Conservation (phyloP, 2,113 vertebrate genomes). For the Saguinus midas region DNA sequence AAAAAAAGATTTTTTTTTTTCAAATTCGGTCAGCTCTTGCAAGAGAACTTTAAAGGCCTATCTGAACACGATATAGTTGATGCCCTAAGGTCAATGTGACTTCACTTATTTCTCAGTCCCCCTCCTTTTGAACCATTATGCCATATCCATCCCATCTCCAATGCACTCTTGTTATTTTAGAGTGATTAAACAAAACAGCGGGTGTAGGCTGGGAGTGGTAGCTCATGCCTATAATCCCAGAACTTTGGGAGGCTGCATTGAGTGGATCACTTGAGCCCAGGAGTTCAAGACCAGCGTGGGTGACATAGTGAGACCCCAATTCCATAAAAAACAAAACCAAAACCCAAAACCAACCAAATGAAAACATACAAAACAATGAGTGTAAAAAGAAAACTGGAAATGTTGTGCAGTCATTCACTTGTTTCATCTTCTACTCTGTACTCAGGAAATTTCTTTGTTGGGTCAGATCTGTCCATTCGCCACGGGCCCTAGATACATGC, state of each 20-base stretch:
- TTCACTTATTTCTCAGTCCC: neutral
- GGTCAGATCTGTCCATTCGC: neutral
- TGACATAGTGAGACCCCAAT: too few relatives aligned
- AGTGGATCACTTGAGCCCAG: too few relatives aligned
- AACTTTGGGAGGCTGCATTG: too few relatives aligned
- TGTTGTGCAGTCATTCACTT: neutral
- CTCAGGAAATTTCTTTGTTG: neutral
- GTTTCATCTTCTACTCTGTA: neutral
- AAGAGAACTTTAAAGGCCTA: neutral
- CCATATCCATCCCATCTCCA: neutral
- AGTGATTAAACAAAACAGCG: neutral
- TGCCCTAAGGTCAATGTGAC: neutral
- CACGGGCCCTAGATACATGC: neutral
- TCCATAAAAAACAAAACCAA: too few relatives aligned
- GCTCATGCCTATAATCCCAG: too few relatives aligned
- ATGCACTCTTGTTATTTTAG: neutral
- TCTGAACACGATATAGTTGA: neutral
- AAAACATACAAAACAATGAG: neutral
- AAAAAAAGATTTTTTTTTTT: too few relatives aligned
- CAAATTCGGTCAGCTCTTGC: neutral
- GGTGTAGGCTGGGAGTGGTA: neutral
- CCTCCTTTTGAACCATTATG: neutral
- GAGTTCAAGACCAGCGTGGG: too few relatives aligned
- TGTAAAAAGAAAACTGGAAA: neutral
- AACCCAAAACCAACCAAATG: too few relatives aligned